phyloP scores from a whole-genome alignment of 2,888 invertebrate species.

The Nemotelus nigrinus region DNA sequence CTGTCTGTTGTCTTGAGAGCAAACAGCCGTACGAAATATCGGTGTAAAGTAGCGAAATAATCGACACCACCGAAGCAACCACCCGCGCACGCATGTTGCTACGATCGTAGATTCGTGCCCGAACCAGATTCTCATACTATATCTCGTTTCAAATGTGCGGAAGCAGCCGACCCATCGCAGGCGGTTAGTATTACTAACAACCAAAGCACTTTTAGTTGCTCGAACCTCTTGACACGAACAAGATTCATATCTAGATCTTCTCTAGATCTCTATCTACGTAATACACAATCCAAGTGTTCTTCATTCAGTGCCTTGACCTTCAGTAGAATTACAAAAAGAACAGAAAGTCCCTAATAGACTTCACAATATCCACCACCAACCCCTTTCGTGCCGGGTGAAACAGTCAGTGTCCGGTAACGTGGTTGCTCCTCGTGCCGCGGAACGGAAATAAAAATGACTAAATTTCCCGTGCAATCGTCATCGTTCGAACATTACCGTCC shows the following conservation, averaged over 20 bases:
- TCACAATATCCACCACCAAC: too few relatives aligned
- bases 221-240: too few relatives aligned
- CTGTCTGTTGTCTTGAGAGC: background rate
- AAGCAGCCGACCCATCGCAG: background rate
- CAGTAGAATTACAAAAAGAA: too few relatives aligned
- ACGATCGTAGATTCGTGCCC: background rate
- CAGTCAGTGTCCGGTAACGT: too few relatives aligned
- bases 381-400: too few relatives aligned
- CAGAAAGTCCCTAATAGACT: too few relatives aligned
- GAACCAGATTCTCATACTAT: background rate
- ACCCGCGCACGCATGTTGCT: conserved; percentile 38
- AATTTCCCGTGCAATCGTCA: conserved; percentile 29
- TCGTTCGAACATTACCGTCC: conserved; percentile 2
- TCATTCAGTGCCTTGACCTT: too few relatives aligned
- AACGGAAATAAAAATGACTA: conserved; percentile 41
- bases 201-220: too few relatives aligned
- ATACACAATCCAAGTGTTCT: too few relatives aligned
- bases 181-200: background rate
- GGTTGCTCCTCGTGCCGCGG: too few relatives aligned
- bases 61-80: conserved; percentile 5
- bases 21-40: background rate
- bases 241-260: too few relatives aligned
- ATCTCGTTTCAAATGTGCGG: background rate
- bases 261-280: too few relatives aligned
- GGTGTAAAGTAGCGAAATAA: background rate